Evolutionary conservation across 2,113 vertebrate species (phyloP).

Genomic region (Lophura nycthemera): DNA sequence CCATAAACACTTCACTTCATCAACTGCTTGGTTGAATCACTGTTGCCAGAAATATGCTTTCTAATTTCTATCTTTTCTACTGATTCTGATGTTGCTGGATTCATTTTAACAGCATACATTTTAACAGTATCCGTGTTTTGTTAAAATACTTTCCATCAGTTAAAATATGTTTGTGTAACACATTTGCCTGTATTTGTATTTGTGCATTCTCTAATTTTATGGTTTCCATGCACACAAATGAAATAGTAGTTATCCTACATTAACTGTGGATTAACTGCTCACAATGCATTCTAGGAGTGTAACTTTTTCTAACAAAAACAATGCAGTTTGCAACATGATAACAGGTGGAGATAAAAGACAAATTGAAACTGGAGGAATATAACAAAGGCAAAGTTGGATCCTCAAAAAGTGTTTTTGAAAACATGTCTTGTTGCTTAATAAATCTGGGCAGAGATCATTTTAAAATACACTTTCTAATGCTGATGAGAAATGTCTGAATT

Average conservation of each 20-base stretch:
- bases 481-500: background rate
- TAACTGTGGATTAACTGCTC: background rate
- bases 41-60: slow-evolving; percentile 22
- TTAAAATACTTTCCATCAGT: slow-evolving; percentile 39
- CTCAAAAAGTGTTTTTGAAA: background rate
- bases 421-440: background rate
- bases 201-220: background rate
- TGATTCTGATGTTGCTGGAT: background rate
- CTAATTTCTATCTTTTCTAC: slow-evolving; percentile 5
- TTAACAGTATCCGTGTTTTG: background rate
- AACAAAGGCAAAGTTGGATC: background rate
- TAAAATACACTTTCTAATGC: background rate
- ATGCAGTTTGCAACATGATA: background rate
- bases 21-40: background rate
- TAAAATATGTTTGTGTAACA: slow-evolving; percentile 40
- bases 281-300: background rate
- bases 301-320: background rate
- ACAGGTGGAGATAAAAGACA: background rate
- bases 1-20: background rate
- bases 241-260: background rate
- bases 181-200: slow-evolving; percentile 28
- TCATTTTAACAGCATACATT: background rate
- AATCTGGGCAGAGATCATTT: background rate
- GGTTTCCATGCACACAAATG: slow-evolving; percentile 14
- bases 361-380: background rate